phyloP scores from a whole-genome alignment of 2,888 invertebrate species.

The Drosophila borealis region DNA sequence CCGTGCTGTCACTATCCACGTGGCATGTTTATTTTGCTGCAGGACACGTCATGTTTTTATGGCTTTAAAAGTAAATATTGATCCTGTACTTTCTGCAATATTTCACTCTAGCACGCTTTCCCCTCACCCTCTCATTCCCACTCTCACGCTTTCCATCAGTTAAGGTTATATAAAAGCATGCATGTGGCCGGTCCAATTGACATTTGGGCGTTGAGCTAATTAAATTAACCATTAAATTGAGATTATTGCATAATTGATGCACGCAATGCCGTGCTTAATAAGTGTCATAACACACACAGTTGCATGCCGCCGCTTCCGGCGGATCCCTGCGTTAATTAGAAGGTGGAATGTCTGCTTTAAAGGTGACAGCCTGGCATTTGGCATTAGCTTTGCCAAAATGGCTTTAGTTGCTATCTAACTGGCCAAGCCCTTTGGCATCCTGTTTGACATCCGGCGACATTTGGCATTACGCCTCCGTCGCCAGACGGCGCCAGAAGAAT shows the following conservation, averaged over 20 bases:
- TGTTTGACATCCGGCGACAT: conserved; percentile 53
- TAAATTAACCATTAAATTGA: conserved; percentile 72
- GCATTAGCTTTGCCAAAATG: conserved; percentile 9
- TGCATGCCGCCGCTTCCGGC: neutral
- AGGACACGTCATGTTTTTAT: conserved; percentile 53
- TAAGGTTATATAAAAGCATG: conserved; percentile 1
- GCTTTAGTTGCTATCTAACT: conserved; percentile 14
- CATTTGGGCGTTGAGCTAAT: conserved; percentile 54
- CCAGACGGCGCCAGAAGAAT: conserved; percentile 55
- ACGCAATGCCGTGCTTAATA: conserved; percentile 49
- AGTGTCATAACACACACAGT: conserved; percentile 42
- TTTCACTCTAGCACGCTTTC: conserved; percentile 4
- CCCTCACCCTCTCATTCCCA: neutral
- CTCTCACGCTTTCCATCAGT: neutral
- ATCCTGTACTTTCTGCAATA: conserved; percentile 30
- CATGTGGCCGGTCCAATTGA: conserved; percentile 36
- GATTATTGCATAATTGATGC: conserved; percentile 70
- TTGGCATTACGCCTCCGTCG: conserved; percentile 42
- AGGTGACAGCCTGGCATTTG: conserved; percentile 7
- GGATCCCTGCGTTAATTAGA: conserved; percentile 13
- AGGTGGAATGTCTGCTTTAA: conserved; percentile 2
- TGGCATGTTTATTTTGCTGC: conserved; percentile 63
- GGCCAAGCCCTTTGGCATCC: conserved; percentile 27
- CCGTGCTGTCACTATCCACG: conserved; percentile 34
- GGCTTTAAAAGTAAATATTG: conserved; percentile 55